phyloP scores from a whole-genome alignment of 64 coral and sea anemone species.

The Platygyra sinensis region DNA sequence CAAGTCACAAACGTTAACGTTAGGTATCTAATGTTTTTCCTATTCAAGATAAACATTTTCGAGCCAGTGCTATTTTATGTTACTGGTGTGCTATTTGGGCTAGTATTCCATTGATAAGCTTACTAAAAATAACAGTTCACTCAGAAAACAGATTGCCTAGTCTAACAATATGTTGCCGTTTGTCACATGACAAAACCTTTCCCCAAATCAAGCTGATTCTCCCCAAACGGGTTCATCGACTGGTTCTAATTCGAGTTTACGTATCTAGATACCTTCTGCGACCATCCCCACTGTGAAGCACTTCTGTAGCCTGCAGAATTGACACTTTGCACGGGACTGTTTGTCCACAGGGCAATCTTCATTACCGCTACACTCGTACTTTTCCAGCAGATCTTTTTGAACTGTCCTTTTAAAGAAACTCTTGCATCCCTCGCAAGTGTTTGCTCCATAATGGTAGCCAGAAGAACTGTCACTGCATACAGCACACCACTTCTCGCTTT shows the following conservation, averaged over 20 bases:
- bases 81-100: too few species aligned
- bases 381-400: constrained; percentile 74
- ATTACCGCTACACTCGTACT: constrained; percentile 70
- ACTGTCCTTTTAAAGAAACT: constrained; percentile 98
- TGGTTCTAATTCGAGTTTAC: background rate
- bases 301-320: constrained; percentile 83
- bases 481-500: constrained; percentile 66
- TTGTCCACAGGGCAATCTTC: constrained; percentile 76
- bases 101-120: too few species aligned
- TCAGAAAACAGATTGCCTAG: too few species aligned
- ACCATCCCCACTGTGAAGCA: constrained; percentile 96
- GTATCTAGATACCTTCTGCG: constrained; percentile 72
- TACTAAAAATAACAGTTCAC: too few species aligned
- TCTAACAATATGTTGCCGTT: too few species aligned
- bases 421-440: constrained; percentile 97
- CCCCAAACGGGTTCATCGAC: background rate
- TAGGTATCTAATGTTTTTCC: too few species aligned
- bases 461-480: constrained; percentile 84
- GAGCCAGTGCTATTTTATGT: too few species aligned
- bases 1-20: too few species aligned
- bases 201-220: too few species aligned
- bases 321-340: constrained; percentile 80
- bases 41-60: too few species aligned
- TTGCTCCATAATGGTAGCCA: constrained; percentile 95
- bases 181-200: too few species aligned